These are phyloP conservation scores for Amphimedon queenslandica DNA, from an alignment of 37 sponge, comb jelly and placozoan species.

Conservation along the genomic window DNA sequence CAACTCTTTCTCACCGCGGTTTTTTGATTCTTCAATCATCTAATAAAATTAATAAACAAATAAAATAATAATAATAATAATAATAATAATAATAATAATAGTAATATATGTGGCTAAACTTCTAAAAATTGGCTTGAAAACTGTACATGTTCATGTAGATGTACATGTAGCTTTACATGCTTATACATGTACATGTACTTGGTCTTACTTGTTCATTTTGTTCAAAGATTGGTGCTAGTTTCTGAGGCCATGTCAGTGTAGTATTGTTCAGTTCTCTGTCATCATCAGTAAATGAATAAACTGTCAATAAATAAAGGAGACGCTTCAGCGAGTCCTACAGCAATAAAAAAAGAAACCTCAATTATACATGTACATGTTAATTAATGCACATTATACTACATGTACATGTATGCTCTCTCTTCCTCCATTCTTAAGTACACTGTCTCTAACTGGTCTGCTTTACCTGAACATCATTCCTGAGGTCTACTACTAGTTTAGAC, in stretches of 20 bases:
- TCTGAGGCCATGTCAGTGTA: conserved; percentile 84
- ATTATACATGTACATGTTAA: too few species aligned
- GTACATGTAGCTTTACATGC: not conserved
- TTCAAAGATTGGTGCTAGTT: conserved; percentile 82
- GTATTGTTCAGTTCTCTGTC: conserved; percentile 84
- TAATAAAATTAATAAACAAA: not conserved
- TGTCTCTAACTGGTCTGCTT: too few species aligned
- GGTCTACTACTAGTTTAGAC: conserved; percentile 45
- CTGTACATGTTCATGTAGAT: not conserved
- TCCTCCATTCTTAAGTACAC: too few species aligned
- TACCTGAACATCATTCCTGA: conserved; percentile 50
- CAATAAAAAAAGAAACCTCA: not conserved
- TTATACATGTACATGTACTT: not conserved
- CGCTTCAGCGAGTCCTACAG: conserved; percentile 56
- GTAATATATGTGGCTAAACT: not conserved
- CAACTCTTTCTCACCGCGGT: conserved; percentile 66
- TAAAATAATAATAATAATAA: not conserved
- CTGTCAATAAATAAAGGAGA: conserved; percentile 77
- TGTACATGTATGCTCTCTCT: not conserved
- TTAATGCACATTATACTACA: not conserved
- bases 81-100: not conserved
- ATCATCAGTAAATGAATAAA: conserved; percentile 64
- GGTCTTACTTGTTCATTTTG: conserved; percentile 67
- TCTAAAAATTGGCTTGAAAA: not conserved
- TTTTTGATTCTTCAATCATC: conserved; percentile 65